A percentile compares a stretch with the other conserved stretches of the same genome.
Conservation (phyloP, 2,113 vertebrate genomes). For the Laterallus jamaicensis region DNA sequence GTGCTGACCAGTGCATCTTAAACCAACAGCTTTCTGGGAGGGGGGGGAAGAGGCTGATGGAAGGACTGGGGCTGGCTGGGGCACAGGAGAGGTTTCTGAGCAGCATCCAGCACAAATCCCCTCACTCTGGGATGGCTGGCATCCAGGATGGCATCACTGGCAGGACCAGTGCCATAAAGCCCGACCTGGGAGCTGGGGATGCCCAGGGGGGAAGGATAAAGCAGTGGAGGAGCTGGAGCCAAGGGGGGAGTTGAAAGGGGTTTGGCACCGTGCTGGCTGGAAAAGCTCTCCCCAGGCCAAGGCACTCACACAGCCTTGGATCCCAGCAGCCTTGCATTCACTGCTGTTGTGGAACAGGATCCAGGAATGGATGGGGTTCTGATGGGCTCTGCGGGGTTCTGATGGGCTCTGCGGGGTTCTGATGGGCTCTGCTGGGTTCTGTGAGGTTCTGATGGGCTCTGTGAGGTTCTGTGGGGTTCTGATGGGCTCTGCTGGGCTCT, state of each 20-base stretch:
- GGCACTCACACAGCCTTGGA: conserved; percentile 30
- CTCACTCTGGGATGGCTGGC: too few species aligned
- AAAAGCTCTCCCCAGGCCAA: conserved; percentile 62
- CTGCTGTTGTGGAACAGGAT: too few species aligned
- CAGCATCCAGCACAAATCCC: background rate
- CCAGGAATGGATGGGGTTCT: too few species aligned
- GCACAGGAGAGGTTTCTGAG: rapidly evolving
- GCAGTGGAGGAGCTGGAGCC: background rate
- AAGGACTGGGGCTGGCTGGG: background rate
- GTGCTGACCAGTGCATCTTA: conserved; percentile 53
- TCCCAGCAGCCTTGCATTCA: background rate
- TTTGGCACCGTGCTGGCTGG: conserved; percentile 12
- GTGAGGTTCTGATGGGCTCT: too few species aligned
- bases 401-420: too few species aligned
- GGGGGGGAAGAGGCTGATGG: background rate
- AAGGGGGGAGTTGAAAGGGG: conserved; percentile 12
- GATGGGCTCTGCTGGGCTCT: too few species aligned
- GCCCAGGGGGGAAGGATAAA: background rate
- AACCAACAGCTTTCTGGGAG: background rate
- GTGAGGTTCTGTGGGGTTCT: too few species aligned
- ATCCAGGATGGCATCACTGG: too few species aligned
- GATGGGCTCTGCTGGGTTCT: too few species aligned
- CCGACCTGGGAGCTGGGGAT: background rate
- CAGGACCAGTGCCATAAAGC: rapidly evolving
- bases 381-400: too few species aligned